phyloP scores from a whole-genome alignment of 1,140 invertebrate species.

The Lamellibrachia luymesi region DNA sequence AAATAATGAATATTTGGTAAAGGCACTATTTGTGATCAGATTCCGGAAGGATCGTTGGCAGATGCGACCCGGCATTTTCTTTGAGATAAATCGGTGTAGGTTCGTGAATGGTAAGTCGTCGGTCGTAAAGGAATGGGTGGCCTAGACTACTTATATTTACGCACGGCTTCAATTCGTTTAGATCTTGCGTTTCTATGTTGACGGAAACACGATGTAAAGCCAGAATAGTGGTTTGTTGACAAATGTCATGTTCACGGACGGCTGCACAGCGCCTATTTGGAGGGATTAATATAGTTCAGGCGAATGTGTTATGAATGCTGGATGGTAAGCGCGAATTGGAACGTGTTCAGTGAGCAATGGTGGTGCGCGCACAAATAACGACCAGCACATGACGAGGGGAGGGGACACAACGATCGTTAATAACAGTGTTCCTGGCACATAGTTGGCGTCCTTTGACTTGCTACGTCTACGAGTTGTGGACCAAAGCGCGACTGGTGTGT shows the following conservation, averaged over 20 bases:
- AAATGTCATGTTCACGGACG: not conserved
- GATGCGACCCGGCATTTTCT: conserved; percentile 3
- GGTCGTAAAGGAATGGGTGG: not conserved
- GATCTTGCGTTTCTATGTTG: not conserved
- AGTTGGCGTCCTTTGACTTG: not conserved
- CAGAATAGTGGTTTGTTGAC: not conserved
- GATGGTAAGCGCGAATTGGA: conserved; percentile 3
- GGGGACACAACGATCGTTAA: not conserved
- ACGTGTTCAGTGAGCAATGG: not conserved
- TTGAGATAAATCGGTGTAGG: conserved; percentile 4
- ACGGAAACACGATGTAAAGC: not conserved
- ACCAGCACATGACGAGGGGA: not conserved
- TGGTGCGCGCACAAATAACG: not conserved
- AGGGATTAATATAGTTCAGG: not conserved
- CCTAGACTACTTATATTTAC: conserved; percentile 5
- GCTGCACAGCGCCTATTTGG: not conserved
- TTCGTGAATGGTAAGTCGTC: conserved; percentile 1
- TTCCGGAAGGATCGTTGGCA: not conserved
- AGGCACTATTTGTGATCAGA: not conserved
- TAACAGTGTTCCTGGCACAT: not conserved
- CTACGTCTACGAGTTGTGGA: not conserved
- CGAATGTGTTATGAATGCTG: not conserved
- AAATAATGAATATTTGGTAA: not conserved
- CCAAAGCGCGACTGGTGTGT: not conserved
- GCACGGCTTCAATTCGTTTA: not conserved